These are phyloP conservation scores for Ctenochaetus hawaiiensis DNA, from an alignment of 2,797 vertebrate genomes.

Conservation along the genomic window DNA sequence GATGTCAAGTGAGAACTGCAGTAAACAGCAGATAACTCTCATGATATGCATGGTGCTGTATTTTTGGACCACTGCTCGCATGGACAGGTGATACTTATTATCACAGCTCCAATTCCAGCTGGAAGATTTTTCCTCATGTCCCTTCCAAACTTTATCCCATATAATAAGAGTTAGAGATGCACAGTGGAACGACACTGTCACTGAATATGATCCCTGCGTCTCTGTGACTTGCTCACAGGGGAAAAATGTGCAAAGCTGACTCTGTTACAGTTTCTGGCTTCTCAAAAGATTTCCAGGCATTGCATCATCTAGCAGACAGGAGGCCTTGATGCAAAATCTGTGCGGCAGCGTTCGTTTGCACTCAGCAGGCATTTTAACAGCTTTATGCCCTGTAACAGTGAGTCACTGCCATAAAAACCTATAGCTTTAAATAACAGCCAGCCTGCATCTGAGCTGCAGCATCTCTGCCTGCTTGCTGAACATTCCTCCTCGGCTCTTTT, in stretches of 20 bases:
- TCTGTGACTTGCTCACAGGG: conserved; percentile 1
- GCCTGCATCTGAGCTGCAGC: conserved; percentile 50
- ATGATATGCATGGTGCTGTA: neutral
- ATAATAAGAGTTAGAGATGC: conserved; percentile 12
- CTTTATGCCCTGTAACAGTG: conserved; percentile 7
- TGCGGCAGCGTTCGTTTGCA: conserved; percentile 42
- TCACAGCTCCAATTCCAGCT: conserved; percentile 7
- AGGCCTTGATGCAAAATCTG: conserved; percentile 25
- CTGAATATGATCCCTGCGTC: conserved; percentile 7
- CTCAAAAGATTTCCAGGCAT: conserved; percentile 55
- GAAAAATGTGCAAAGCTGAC: conserved; percentile 35
- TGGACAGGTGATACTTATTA: neutral
- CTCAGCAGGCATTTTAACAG: conserved; percentile 26
- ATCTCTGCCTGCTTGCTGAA: conserved; percentile 53
- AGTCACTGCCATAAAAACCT: conserved; percentile 14
- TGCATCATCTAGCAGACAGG: conserved; percentile 53
- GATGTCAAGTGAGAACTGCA: neutral
- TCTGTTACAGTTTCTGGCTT: conserved; percentile 21
- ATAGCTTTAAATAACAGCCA: conserved; percentile 15
- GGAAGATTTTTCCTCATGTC: neutral
- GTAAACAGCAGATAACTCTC: neutral
- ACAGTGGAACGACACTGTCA: neutral
- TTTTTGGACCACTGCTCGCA: neutral
- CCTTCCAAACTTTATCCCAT: neutral
- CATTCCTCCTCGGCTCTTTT: conserved; percentile 61